Evolutionary conservation across 2,797 vertebrate species (phyloP).

Genomic region (Eupleurogrammus muticus): DNA sequence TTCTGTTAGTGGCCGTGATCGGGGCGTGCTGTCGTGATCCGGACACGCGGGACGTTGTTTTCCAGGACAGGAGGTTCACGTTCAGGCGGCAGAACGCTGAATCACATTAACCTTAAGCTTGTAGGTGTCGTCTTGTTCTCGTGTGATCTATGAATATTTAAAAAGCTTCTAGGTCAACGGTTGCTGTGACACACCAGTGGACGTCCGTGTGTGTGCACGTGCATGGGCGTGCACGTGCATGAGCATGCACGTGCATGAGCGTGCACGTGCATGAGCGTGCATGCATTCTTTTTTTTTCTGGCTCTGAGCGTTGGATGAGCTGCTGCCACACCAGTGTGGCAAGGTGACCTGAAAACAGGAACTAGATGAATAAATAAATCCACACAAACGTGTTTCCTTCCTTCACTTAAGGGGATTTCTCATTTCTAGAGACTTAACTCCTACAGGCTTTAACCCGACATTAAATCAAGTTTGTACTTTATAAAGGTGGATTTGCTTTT

Average conservation of each 20-base stretch:
- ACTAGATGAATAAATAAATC: constrained; percentile 38
- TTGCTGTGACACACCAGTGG: constrained; percentile 24
- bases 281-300: constrained; percentile 43
- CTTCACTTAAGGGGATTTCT: neutral
- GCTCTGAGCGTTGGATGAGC: constrained; percentile 66
- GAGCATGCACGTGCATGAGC: no score
- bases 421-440: neutral
- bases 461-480: no score
- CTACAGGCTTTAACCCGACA: neutral
- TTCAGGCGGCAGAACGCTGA: constrained; percentile 32
- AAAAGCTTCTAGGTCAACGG: constrained; percentile 49
- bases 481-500: neutral
- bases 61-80: constrained; percentile 12
- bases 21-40: constrained; percentile 1
- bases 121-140: constrained; percentile 35
- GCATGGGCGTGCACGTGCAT: constrained; percentile 16
- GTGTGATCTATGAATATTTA: constrained; percentile 51
- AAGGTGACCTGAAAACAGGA: constrained; percentile 79
- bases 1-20: neutral
- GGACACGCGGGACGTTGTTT: neutral
- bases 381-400: neutral
- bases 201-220: constrained; percentile 21
- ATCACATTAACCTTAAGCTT: constrained; percentile 45
- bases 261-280: constrained; percentile 15
- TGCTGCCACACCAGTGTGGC: constrained; percentile 73